Percentiles rank a stretch among this genome's conserved stretches.
Evolutionary conservation across 2,797 vertebrate species (phyloP).

Genomic region (Pipistrellus kuhlii): DNA sequence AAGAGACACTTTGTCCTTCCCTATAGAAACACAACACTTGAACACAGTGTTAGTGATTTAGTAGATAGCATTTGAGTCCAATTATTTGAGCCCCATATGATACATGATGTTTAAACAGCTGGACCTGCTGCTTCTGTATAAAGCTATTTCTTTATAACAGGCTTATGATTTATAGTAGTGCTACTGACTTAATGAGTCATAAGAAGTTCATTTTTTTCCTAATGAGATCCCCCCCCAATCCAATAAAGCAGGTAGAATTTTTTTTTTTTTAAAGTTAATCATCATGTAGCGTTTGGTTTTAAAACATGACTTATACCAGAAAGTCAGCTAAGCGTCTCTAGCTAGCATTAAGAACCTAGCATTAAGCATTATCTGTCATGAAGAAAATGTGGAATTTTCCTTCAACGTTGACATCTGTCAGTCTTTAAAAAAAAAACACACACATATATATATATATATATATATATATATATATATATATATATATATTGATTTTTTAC

Average conservation of each 20-base stretch:
- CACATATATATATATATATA: too few species aligned
- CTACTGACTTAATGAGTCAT: constrained; percentile 69
- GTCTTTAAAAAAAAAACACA: neutral
- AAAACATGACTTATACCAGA: neutral
- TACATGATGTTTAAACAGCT: constrained; percentile 73
- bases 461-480: too few species aligned
- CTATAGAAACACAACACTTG: neutral
- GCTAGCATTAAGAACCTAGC: neutral
- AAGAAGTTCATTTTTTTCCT: constrained; percentile 48
- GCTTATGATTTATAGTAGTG: constrained; percentile 75
- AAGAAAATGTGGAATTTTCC: neutral
- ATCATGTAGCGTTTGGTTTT: neutral
- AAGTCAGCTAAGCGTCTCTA: neutral
- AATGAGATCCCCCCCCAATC: neutral
- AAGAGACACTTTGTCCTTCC: constrained; percentile 49
- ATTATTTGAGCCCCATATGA: constrained; percentile 67
- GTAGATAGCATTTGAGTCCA: constrained; percentile 59
- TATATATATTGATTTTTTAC: too few species aligned
- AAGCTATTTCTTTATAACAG: constrained; percentile 57
- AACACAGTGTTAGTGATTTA: constrained; percentile 55
- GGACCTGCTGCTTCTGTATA: constrained; percentile 65
- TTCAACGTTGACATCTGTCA: neutral
- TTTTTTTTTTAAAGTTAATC: neutral
- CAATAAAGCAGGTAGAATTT: constrained; percentile 27
- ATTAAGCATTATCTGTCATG: neutral